These are phyloP conservation scores for Cetoscarus ocellatus DNA, from an alignment of 2,797 vertebrate genomes.

Conservation along the genomic window DNA sequence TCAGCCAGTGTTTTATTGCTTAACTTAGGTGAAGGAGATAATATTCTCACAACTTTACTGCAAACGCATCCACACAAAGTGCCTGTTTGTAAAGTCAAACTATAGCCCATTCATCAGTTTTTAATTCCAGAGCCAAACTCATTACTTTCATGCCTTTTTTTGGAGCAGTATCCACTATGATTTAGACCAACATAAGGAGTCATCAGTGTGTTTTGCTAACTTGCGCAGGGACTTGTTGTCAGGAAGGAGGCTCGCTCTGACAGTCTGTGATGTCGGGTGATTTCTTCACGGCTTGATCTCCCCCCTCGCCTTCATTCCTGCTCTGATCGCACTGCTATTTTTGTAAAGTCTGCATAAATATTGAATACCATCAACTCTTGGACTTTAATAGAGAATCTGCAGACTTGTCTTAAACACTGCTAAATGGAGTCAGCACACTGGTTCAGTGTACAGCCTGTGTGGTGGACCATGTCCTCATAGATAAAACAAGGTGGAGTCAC, in stretches of 20 bases:
- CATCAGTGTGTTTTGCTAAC: conserved; percentile 25
- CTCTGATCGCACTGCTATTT: conserved; percentile 55
- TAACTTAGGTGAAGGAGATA: neutral
- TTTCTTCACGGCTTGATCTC: conserved; percentile 48
- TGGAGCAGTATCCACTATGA: conserved; percentile 20
- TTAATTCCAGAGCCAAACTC: conserved; percentile 7
- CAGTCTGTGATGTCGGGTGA: conserved; percentile 43
- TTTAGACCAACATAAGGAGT: conserved; percentile 16
- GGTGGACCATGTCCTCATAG: neutral
- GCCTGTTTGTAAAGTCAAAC: neutral
- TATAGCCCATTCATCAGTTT: conserved; percentile 18
- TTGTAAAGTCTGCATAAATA: conserved; percentile 51
- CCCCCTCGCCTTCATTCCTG: conserved; percentile 18
- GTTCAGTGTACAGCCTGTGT: neutral
- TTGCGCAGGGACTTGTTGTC: conserved; percentile 45
- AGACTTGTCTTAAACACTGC: conserved; percentile 12
- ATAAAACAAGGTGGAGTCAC: neutral
- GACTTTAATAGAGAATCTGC: conserved; percentile 34
- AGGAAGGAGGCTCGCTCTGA: conserved; percentile 37
- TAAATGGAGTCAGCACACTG: conserved; percentile 32
- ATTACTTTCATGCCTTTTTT: conserved; percentile 5
- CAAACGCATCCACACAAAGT: neutral
- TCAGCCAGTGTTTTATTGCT: no score
- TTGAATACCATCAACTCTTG: conserved; percentile 40
- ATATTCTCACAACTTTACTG: neutral